A percentile compares a stretch with the other conserved stretches of the same genome.
Evolutionary conservation across 1,140 invertebrate species (phyloP).

Genomic region (Epicauta chinensis): DNA sequence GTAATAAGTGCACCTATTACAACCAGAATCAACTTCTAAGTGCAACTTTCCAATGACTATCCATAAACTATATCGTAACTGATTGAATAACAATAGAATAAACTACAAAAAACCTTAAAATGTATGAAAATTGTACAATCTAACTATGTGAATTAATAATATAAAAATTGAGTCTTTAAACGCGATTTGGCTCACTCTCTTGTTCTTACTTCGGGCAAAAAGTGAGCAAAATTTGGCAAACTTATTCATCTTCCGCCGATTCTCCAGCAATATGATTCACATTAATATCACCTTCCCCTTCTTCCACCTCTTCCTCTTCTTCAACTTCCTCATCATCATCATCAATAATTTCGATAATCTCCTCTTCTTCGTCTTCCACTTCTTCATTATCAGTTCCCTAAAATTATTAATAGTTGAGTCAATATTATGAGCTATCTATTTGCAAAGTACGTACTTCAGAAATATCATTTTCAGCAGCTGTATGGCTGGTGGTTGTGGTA

Average conservation of each 20-base stretch:
- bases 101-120: too few species aligned
- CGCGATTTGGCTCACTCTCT: too few species aligned
- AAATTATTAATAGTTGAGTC: neutral
- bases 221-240: neutral
- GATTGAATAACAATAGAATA: too few species aligned
- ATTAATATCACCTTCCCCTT: neutral
- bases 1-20: too few species aligned
- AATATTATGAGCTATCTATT: conserved; percentile 1
- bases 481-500: conserved; percentile 21
- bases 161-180: too few species aligned
- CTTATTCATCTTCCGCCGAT: neutral
- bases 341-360: conserved; percentile 4
- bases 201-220: too few species aligned
- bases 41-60: too few species aligned
- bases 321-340: conserved; percentile 19
- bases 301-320: conserved; percentile 8
- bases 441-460: conserved; percentile 21
- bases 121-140: too few species aligned
- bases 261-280: conserved; percentile 11
- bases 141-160: too few species aligned
- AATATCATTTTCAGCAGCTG: conserved; percentile 27
- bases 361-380: conserved; percentile 11
- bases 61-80: too few species aligned
- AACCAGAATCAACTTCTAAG: too few species aligned
- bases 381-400: conserved; percentile 16